These are phyloP conservation scores for Palythoa heliodiscus DNA, from an alignment of 92 coral and sea anemone genomes.

Conservation along the genomic window DNA sequence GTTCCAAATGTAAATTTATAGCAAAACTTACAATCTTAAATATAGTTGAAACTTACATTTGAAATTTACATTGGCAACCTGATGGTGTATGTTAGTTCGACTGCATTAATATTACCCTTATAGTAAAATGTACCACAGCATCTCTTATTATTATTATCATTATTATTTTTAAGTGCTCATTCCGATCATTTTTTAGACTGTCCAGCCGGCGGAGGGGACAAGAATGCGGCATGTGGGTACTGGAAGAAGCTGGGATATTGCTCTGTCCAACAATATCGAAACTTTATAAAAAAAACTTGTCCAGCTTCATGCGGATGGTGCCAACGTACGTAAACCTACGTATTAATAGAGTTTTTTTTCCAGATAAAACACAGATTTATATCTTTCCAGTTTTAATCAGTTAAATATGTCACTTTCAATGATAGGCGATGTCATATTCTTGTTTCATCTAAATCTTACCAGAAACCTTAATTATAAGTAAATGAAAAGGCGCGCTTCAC, in stretches of 20 bases:
- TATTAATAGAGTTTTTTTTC: not conserved
- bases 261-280: not conserved
- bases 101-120: too few relatives aligned
- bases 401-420: not conserved
- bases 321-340: not conserved
- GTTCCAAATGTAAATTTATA: too few relatives aligned
- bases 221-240: constrained; percentile 4
- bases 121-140: too few relatives aligned
- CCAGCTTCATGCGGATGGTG: constrained; percentile 33
- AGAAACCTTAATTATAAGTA: too few relatives aligned
- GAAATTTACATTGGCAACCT: too few relatives aligned
- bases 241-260: constrained; percentile 32
- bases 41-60: too few relatives aligned
- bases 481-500: too few relatives aligned
- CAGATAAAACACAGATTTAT: too few relatives aligned
- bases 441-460: too few relatives aligned
- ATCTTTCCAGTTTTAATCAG: not conserved
- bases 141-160: not conserved
- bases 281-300: constrained; percentile 7
- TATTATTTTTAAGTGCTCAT: not conserved
- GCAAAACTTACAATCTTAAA: too few relatives aligned
- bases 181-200: constrained; percentile 9
- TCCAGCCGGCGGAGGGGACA: constrained; percentile 19
- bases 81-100: not conserved
- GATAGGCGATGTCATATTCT: too few relatives aligned